These are phyloP conservation scores for Danaus plexippus DNA, from an alignment of 1,140 invertebrate genomes.

Conservation along the genomic window DNA sequence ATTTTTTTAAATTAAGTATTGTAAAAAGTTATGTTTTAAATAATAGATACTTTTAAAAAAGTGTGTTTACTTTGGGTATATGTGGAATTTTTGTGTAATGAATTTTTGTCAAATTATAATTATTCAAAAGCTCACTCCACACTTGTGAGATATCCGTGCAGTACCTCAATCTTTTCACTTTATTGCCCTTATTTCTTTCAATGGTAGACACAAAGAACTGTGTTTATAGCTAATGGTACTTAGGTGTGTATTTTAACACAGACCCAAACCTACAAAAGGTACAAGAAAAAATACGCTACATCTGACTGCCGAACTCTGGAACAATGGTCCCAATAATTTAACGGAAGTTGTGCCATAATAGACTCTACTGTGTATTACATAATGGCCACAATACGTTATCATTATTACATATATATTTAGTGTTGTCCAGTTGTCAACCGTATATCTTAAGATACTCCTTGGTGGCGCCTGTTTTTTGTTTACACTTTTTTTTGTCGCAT, in stretches of 20 bases:
- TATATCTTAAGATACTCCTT: slow-evolving; percentile 43
- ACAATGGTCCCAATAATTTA: slow-evolving; percentile 12
- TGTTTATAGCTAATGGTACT: slow-evolving; percentile 70
- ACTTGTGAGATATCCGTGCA: slow-evolving; percentile 34
- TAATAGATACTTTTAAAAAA: too few relatives aligned
- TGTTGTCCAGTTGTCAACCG: slow-evolving; percentile 4
- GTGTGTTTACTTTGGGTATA: too few relatives aligned
- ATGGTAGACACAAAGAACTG: slow-evolving; percentile 65
- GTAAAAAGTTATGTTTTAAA: too few relatives aligned
- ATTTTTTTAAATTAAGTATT: too few relatives aligned
- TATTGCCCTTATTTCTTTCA: slow-evolving; percentile 63
- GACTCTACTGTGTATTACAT: slow-evolving; percentile 4
- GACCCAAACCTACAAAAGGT: slow-evolving; percentile 57
- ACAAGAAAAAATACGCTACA: slow-evolving; percentile 59
- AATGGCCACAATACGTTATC: slow-evolving; percentile 5
- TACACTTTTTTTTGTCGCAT: slow-evolving; percentile 51
- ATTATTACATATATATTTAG: neutral
- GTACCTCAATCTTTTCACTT: slow-evolving; percentile 49
- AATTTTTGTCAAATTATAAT: too few relatives aligned
- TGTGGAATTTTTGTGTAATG: too few relatives aligned
- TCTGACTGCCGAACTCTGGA: slow-evolving; percentile 37
- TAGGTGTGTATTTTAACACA: slow-evolving; percentile 72
- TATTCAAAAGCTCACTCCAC: slow-evolving; percentile 30
- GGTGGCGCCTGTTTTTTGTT: slow-evolving; percentile 69
- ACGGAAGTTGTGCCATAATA: slow-evolving; percentile 9